These are phyloP conservation scores for Archocentrus centrarchus DNA, from an alignment of 2,113 vertebrate genomes.

Conservation along the genomic window DNA sequence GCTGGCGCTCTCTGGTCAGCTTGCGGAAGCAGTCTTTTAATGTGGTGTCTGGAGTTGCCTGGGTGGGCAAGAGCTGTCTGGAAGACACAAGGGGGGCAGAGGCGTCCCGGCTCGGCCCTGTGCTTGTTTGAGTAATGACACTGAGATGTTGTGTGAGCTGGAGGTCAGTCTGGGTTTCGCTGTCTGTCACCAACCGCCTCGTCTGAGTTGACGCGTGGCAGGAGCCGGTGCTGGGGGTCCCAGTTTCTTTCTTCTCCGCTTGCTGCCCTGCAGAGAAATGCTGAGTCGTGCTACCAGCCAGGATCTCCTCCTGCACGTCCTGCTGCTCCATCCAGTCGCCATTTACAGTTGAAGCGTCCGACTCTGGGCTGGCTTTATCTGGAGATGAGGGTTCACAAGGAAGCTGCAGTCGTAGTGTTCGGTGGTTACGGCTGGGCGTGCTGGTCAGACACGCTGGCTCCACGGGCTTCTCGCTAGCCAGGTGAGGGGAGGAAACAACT, in stretches of 20 bases:
- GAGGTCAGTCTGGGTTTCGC: slow-evolving; percentile 75
- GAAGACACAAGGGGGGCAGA: slow-evolving; percentile 44
- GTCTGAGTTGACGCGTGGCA: slow-evolving; percentile 84
- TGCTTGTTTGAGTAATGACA: neutral
- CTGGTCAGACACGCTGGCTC: slow-evolving; percentile 80
- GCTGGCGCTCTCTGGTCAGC: slow-evolving; percentile 88
- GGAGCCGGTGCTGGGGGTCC: neutral
- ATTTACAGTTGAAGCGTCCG: slow-evolving; percentile 69
- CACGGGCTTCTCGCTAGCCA: slow-evolving; percentile 74
- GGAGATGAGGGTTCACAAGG: slow-evolving; percentile 17
- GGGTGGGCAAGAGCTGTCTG: slow-evolving; percentile 53
- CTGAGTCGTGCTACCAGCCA: slow-evolving; percentile 44
- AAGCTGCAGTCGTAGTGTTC: slow-evolving; percentile 14
- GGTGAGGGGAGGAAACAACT: slow-evolving; percentile 72
- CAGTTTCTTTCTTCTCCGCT: neutral
- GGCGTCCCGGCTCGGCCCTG: neutral
- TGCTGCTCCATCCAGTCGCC: slow-evolving; percentile 76
- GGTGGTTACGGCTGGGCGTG: slow-evolving; percentile 82
- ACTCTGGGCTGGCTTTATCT: slow-evolving; percentile 34
- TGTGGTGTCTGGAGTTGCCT: slow-evolving; percentile 58
- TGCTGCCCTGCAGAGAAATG: slow-evolving; percentile 62
- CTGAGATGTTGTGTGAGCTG: neutral
- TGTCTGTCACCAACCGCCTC: slow-evolving; percentile 39
- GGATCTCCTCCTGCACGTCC: slow-evolving; percentile 57
- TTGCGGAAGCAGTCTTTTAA: slow-evolving; percentile 84